Evolutionary conservation across 2,113 vertebrate genomes (phyloP).

Genomic region (Muscicapa adusta): DNA sequence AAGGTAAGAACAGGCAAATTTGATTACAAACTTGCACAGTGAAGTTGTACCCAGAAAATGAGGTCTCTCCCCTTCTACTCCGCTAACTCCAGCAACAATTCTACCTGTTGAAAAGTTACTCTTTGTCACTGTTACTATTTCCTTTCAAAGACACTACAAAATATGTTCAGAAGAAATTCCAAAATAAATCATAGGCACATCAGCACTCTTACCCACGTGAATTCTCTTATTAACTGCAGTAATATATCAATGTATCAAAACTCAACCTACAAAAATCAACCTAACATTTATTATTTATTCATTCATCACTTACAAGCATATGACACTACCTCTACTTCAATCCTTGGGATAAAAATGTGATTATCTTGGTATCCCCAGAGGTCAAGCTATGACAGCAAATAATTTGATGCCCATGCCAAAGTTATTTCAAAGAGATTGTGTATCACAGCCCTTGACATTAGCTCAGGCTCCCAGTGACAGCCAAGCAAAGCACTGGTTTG

Average conservation of each 20-base stretch:
- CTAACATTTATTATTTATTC: neutral
- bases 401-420: neutral
- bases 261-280: neutral
- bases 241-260: neutral
- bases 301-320: neutral
- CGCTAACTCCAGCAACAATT: neutral
- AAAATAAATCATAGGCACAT: neutral
- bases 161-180: neutral
- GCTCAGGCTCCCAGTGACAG: neutral
- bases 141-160: neutral
- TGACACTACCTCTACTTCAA: neutral
- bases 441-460: neutral
- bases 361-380: neutral
- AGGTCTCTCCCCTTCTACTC: neutral
- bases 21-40: neutral
- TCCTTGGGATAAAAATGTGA: neutral
- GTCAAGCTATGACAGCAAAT: constrained; percentile 1
- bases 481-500: neutral
- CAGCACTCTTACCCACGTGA: neutral
- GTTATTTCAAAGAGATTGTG: neutral
- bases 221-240: neutral
- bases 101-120: neutral
- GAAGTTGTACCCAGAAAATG: neutral
- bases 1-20: neutral
- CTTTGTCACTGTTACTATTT: neutral